Base-by-base conservation (phyloP, 1,140 invertebrate genomes). In the Dendrolimus punctatus region DNA sequence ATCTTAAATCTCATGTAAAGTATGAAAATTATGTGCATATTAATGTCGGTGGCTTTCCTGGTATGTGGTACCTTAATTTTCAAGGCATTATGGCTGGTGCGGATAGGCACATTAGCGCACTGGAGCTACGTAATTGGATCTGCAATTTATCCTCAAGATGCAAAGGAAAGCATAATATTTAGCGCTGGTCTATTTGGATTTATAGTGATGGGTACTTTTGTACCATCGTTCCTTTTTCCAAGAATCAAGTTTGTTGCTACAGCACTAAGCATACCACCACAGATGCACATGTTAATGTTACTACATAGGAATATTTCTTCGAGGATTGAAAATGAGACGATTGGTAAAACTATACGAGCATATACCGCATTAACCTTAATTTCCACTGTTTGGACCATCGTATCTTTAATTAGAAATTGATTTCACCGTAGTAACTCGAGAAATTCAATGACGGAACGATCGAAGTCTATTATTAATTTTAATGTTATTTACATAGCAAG, bases 81-180 rank as follows among this genome's bases (percentile, higher is more conserved):
- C 2, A 68, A 68, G 52, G 7, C 64, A 5, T 10, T 71, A 8
- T 73, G 71, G 71, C n/a, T 68, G 6, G 40, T 71, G 38, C 64
- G 63, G 8, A 56, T 71, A 23, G 66, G 62, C 7, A 60, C 66
- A 39, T 50, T 74, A 46, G 64, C 63, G 36, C 69, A 74, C 40
- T 74, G 71, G 71, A 74, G 71, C 46, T 71, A 63, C 40, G 46
- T 74, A 5, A 55, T 74, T 47, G 64, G 68, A 43, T 50, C 53
- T 8, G 40, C 53, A 40, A 8, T 71, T 10, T 74, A 60, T 10
- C 63, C 64, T 40, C 44, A 54, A 46, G 54, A 67, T 8, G 9
- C 39, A 4, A 46, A 55, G 6, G 23, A 43, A 39, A 52, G 56
- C 37, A 10, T 70, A 8, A 48, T 60, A 0, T 8, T 73, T 2